Conservation (phyloP, 2,888 invertebrate species). For the Deilephila elpenor region DNA sequence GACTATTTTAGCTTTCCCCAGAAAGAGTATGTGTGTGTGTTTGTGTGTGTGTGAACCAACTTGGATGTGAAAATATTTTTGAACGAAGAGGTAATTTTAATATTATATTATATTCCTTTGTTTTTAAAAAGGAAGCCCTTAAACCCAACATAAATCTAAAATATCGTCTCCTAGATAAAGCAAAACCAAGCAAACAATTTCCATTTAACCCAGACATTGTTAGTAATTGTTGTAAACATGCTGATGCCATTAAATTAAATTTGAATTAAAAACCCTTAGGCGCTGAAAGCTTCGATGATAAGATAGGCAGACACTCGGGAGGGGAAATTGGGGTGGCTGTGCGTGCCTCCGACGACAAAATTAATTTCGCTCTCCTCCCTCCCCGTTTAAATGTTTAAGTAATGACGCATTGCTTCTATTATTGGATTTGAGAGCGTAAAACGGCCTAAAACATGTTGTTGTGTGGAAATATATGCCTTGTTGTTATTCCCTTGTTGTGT, state of each 20-base stretch:
- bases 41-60: too few species aligned
- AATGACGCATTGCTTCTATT: constrained; percentile 54
- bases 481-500: neutral
- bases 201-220: neutral
- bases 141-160: neutral
- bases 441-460: constrained; percentile 4
- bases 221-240: constrained; percentile 3
- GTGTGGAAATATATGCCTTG: neutral
- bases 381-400: constrained; percentile 59
- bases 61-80: neutral
- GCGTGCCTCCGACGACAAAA: constrained; percentile 58
- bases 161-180: neutral
- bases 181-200: neutral
- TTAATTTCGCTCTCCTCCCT: constrained; percentile 61
- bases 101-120: neutral
- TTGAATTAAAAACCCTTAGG: constrained; percentile 32
- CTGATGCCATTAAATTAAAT: constrained; percentile 27
- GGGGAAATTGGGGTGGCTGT: constrained; percentile 43
- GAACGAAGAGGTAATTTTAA: neutral
- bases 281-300: constrained; percentile 44
- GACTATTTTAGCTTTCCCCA: too few species aligned
- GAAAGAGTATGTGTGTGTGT: too few species aligned
- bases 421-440: constrained; percentile 40
- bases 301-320: constrained; percentile 48
- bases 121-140: neutral